These are phyloP conservation scores for Macropis europaea DNA, from an alignment of 2,888 invertebrate species.

Conservation along the genomic window DNA sequence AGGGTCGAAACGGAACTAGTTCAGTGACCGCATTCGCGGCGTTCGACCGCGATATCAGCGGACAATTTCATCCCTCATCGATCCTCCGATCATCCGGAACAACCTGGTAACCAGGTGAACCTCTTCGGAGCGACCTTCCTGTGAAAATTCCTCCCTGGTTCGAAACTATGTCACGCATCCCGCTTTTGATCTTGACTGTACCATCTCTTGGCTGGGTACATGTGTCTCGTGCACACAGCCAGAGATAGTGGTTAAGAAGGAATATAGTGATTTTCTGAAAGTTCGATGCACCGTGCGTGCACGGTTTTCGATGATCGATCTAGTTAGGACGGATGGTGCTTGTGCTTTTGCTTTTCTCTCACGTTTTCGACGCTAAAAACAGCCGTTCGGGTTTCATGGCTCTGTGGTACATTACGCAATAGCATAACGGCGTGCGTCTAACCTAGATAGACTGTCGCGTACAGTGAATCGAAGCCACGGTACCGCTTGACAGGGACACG, in stretches of 20 bases:
- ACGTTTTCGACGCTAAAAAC: conserved; percentile 30
- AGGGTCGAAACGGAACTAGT: conserved; percentile 83
- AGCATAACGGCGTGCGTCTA: conserved; percentile 57
- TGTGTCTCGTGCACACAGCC: conserved; percentile 37
- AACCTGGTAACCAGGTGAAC: background rate
- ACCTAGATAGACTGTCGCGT: conserved; percentile 53
- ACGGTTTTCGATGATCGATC: background rate
- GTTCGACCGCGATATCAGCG: conserved; percentile 35
- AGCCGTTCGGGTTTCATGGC: background rate
- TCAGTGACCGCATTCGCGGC: conserved; percentile 82
- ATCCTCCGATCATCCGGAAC: background rate
- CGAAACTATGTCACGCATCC: conserved; percentile 73
- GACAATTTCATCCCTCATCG: conserved; percentile 10
- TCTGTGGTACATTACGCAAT: conserved; percentile 54
- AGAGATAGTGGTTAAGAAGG: background rate
- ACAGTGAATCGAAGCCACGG: conserved; percentile 51
- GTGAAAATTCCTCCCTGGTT: conserved; percentile 49
- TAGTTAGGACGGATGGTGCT: background rate
- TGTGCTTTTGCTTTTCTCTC: conserved; percentile 13
- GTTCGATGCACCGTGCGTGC: background rate
- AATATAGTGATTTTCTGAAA: background rate
- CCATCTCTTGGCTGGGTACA: conserved; percentile 57
- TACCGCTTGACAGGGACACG: conserved; percentile 64
- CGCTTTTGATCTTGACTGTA: conserved; percentile 72
- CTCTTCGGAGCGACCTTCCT: conserved; percentile 3